A percentile compares a stretch with the other conserved stretches of the same genome.
Conservation (phyloP, 1,140 invertebrate genomes). For the Nasonia vitripennis region DNA sequence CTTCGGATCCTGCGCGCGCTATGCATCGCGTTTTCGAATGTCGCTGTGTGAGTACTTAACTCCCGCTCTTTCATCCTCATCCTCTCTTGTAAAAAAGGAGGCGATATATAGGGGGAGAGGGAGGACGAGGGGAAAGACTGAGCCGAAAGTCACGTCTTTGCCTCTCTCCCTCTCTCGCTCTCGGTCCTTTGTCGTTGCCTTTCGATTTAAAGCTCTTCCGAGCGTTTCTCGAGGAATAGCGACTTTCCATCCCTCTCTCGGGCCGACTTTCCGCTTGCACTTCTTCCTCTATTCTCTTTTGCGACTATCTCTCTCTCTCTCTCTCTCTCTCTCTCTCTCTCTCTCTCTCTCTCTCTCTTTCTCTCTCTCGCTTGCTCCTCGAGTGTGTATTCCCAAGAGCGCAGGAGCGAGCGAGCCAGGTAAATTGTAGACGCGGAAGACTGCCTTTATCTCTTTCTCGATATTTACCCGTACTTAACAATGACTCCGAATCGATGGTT, state of each 20-base stretch:
- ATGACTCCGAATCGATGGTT: conserved; percentile 11
- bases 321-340: too few species aligned
- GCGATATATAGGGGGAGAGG: background rate
- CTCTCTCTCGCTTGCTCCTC: background rate
- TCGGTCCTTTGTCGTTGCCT: conserved; percentile 45
- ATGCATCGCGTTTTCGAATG: background rate
- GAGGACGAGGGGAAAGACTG: background rate
- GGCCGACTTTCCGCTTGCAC: background rate
- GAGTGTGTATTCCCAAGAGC: conserved; percentile 1
- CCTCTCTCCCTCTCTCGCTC: conserved; percentile 8
- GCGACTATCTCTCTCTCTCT: background rate
- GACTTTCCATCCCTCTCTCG: conserved; percentile 35
- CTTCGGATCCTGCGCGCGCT: background rate
- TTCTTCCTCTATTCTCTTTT: conserved; percentile 23
- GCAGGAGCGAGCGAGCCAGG: background rate
- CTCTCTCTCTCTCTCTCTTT: background rate
- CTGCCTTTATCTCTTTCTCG: background rate
- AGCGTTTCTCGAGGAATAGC: conserved; percentile 45
- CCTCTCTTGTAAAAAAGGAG: background rate
- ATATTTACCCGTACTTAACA: conserved; percentile 24
- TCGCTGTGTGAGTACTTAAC: background rate
- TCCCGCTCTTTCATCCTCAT: background rate
- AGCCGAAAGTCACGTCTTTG: conserved; percentile 32
- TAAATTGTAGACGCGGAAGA: background rate
- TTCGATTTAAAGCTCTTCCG: conserved; percentile 47